Conservation (phyloP, 2,797 vertebrate species). For the Orientallactaga sibirica region DNA sequence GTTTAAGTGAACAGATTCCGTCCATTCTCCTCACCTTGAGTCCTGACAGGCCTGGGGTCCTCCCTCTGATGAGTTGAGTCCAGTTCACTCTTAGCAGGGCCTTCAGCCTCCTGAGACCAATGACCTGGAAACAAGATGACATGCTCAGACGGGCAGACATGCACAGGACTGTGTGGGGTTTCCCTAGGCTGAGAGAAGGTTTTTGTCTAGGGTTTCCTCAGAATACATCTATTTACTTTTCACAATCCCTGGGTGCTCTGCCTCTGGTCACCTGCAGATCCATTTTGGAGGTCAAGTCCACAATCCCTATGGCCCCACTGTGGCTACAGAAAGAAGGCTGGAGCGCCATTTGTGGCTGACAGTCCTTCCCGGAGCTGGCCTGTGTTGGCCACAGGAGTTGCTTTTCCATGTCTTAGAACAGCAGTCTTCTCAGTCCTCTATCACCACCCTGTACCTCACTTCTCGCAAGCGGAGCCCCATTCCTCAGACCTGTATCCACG, state of each 20-base stretch:
- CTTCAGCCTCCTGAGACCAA: neutral
- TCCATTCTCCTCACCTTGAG: neutral
- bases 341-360: neutral
- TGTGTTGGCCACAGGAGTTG: no score
- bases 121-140: neutral
- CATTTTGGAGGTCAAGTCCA: no score
- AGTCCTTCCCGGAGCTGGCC: neutral
- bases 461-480: neutral
- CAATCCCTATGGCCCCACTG: no score
- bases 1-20: no score
- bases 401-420: neutral
- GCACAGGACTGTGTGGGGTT: no score
- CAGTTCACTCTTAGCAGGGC: neutral
- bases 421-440: neutral
- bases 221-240: no score
- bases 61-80: neutral
- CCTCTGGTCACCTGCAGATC: no score
- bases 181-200: neutral
- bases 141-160: neutral
- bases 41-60: no score
- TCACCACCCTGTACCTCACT: neutral
- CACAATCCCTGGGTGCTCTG: no score
- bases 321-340: no score
- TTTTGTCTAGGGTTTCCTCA: no score
- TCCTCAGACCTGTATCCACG: neutral